phyloP scores from a whole-genome alignment of 2,113 vertebrate species.

The Cochlearius cochlearius region DNA sequence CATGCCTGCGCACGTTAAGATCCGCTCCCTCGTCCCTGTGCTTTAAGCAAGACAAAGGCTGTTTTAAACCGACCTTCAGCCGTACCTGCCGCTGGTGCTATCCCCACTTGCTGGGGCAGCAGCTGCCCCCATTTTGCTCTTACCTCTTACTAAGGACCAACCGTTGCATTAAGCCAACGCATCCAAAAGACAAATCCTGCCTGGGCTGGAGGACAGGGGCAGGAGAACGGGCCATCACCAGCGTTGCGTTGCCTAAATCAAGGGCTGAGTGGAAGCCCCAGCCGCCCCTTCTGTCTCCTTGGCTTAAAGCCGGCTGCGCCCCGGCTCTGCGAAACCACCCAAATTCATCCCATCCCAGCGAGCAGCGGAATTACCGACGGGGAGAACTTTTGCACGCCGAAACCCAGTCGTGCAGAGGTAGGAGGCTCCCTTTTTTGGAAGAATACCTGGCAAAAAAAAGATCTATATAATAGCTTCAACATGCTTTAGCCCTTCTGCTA shows the following conservation, averaged over 20 bases:
- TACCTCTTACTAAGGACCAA: background rate
- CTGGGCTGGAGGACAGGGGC: background rate
- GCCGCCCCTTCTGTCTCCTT: background rate
- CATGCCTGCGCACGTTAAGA: fast-evolving
- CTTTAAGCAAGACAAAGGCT: background rate
- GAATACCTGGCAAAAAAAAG: background rate
- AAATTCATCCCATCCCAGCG: background rate
- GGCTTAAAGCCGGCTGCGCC: background rate
- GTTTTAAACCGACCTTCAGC: background rate
- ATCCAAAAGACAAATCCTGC: background rate
- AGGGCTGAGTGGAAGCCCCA: background rate
- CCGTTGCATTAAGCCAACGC: background rate
- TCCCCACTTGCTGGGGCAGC: background rate
- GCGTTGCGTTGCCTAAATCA: background rate
- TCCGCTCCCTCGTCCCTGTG: background rate
- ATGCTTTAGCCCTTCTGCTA: background rate
- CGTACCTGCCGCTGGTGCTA: fast-evolving
- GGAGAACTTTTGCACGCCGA: background rate
- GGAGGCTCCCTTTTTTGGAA: background rate
- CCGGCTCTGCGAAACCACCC: background rate
- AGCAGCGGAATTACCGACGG: background rate
- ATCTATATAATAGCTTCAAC: background rate
- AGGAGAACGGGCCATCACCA: fast-evolving
- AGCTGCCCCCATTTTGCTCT: background rate
- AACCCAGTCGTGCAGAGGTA: fast-evolving